Percentiles rank a stretch among this genome's conserved stretches.
Evolutionary conservation across 2,888 invertebrate species (phyloP).

Genomic region (Thyatira batis): DNA sequence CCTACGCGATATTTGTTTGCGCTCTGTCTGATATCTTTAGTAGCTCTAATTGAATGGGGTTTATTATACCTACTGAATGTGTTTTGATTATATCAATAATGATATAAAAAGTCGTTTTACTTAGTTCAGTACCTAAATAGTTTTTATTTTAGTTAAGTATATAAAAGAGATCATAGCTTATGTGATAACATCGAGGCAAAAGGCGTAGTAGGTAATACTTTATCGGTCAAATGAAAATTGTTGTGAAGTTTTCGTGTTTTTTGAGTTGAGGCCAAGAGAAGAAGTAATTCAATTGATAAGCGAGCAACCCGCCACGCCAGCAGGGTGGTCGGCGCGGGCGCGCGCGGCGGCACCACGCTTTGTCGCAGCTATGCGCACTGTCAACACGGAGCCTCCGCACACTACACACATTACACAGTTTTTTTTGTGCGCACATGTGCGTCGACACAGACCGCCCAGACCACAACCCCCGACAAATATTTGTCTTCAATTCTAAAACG

Average conservation of each 20-base stretch:
- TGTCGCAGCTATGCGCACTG: conserved; percentile 75
- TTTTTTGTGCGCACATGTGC: conserved; percentile 71
- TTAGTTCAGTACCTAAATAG: no score
- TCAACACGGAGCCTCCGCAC: conserved; percentile 67
- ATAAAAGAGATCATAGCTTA: no score
- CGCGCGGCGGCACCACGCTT: conserved; percentile 46
- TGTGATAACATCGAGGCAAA: no score
- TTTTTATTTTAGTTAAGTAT: no score
- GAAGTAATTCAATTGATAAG: conserved; percentile 46
- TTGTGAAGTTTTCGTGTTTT: background rate
- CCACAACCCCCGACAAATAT: conserved; percentile 73
- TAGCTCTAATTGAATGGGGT: no score
- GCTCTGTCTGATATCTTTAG: background rate
- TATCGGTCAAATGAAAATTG: background rate
- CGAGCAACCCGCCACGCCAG: conserved; percentile 21
- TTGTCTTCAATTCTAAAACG: conserved; percentile 76
- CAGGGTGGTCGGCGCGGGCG: conserved; percentile 64
- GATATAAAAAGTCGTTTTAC: no score
- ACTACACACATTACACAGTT: conserved; percentile 66
- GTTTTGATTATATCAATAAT: no score
- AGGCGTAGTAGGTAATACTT: no score
- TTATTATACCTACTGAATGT: no score
- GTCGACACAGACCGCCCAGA: conserved; percentile 65
- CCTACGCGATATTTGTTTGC: background rate
- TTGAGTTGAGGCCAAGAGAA: background rate